Evolutionary conservation across 2,113 vertebrate genomes (phyloP).

Genomic region (Helogale parvula): DNA sequence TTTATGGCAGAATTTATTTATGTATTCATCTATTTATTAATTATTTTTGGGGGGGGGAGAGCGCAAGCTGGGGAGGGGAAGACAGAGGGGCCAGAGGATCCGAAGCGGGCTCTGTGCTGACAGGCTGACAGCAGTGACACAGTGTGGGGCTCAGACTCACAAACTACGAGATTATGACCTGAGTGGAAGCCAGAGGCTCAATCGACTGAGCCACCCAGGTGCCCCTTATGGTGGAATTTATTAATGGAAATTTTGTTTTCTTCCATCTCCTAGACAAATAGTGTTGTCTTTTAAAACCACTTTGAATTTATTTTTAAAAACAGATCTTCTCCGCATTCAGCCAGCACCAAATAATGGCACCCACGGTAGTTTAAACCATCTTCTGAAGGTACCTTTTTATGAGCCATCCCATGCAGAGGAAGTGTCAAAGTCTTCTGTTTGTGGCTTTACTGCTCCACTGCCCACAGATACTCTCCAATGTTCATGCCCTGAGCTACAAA

Average conservation of each 20-base stretch:
- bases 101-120: no score
- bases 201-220: no score
- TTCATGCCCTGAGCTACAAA: constrained; percentile 34
- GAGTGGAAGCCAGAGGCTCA: no score
- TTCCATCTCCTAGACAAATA: neutral
- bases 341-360: constrained; percentile 97
- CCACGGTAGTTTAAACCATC: constrained; percentile 96
- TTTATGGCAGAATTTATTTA: neutral
- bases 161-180: no score
- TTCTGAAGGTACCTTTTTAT: constrained; percentile 89
- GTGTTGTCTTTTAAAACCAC: constrained; percentile 42
- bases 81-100: no score
- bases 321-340: constrained; percentile 92
- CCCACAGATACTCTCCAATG: constrained; percentile 82
- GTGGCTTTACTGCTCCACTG: constrained; percentile 59
- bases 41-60: no score
- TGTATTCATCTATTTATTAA: no score
- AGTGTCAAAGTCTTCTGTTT: constrained; percentile 84
- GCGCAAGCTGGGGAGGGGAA: no score
- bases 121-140: no score
- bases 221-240: neutral
- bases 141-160: no score
- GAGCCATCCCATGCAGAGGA: constrained; percentile 87
- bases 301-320: constrained; percentile 60
- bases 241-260: neutral